Base-by-base conservation (phyloP, 2,113 vertebrate genomes). In the Paracyprichromis sp. region DNA sequence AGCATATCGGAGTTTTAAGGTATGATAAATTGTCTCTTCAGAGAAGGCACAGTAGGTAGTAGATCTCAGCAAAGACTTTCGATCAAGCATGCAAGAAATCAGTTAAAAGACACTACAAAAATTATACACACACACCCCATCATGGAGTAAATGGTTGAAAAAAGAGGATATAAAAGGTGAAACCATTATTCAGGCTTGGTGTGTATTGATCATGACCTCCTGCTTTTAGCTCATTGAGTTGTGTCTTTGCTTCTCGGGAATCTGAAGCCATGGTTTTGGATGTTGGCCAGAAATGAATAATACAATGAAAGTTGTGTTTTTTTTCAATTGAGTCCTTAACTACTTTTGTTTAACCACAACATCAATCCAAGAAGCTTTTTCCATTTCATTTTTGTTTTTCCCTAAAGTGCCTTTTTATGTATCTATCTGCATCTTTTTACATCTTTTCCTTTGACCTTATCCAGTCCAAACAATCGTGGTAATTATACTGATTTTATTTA, bases 121-220 rank as follows among this genome's bases (percentile, higher is more conserved):
- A 91, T 85, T 76, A 76, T 19, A 86, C 90, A 50, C 17, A 78
- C 40, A 45, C 71, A 52, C 26, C n/a, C 45, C 45, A 47, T 86
- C 88, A 83, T 52, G 36, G 61, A 82, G 83, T 91, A 89, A 93
- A 93, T 91, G 86, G 91, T 87, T 90, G 61, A 93, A 85, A 91
- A 73, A 86, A 88, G 94, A 89, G 80, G 89, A 84, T 31, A 86
- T 87, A 95, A 96, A 96, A 84, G 79, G 91, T 73, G 45, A 88
- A 93, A 86, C 76, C 95, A 94, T 76, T 93, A 96, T 90, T 91
- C 95, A 86, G 93, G 89, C 85, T 94, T 93, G 92, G 84, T 88
- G 93, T 69, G 78, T 96, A 95, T 97, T 96, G 96, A 96, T 97
- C 92, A 86, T 87, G 83, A 94, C 93, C 94, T 96, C 92, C 86